Evolutionary conservation across 2,797 vertebrate genomes (phyloP).

Genomic region (Falco cherrug): DNA sequence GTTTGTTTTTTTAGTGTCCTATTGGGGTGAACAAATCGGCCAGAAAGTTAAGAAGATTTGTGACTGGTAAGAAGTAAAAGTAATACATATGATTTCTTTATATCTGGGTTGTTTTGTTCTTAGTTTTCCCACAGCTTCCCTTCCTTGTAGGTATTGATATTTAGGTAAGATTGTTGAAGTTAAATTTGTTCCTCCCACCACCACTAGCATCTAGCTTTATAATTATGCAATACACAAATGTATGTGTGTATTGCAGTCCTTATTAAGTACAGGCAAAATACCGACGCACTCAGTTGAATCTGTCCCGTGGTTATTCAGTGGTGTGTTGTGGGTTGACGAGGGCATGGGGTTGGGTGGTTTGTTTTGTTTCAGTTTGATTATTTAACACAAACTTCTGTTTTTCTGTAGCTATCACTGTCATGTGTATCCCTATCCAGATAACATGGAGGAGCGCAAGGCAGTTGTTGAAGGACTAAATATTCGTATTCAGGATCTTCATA

Average conservation of each 20-base stretch:
- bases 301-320: fast-evolving
- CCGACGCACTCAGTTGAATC: background rate
- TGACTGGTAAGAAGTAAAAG: slow-evolving; percentile 87
- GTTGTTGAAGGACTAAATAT: slow-evolving; percentile 88
- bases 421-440: slow-evolving; percentile 92
- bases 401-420: slow-evolving; percentile 92
- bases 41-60: slow-evolving; percentile 99
- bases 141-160: background rate
- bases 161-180: background rate
- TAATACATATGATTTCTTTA: background rate
- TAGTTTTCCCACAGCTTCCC: background rate
- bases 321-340: background rate
- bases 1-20: slow-evolving; percentile 94
- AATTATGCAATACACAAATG: background rate
- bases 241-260: background rate
- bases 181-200: background rate
- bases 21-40: slow-evolving; percentile 98
- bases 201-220: background rate
- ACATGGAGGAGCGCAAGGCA: slow-evolving; percentile 85
- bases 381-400: background rate
- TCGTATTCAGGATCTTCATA: slow-evolving; percentile 93
- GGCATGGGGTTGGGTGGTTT: background rate
- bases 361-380: background rate
- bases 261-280: background rate
- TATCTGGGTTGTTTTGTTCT: background rate